Evolutionary conservation across 2,797 vertebrate species (phyloP), one percentile per base, ranked within the genome.

Genomic region (Girardinus metallicus): DNA sequence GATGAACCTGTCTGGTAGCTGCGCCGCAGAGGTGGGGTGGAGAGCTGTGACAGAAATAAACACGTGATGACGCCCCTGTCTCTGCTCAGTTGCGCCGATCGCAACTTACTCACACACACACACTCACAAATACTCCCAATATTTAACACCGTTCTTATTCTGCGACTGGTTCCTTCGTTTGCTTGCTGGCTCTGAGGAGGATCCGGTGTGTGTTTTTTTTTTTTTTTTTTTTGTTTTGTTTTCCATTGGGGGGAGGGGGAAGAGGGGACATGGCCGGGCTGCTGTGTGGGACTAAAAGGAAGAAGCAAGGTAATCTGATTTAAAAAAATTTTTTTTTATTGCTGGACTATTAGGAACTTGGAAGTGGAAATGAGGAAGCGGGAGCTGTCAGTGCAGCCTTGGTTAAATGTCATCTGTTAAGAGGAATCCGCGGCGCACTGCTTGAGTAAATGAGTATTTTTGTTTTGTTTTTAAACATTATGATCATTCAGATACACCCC

Each of bases 231-330:
- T n/a, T n/a, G n/a, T n/a, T n/a, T n/a, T n/a, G n/a, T n/a, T n/a
- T n/a, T n/a, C n/a, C n/a, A n/a, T n/a, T 49, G 47, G 44, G 13
- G 44, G 43, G 2, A 10, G 46, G 46, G 49, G 7, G 21, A 16
- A 26, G 8, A 53, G 8, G 75, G 80, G 39, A 91, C 83, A 98
- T 98, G 97, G 96, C 97, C 0, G 96, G 96, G 0, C 94, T 98
- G 6, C 94, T 98, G 74, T 98, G 97, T 80, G 96, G 97, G 87
- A 95, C 96, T 76, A 97, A 96, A 88, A 96, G 89, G 89, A 97
- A 92, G 90, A 97, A 96, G 86, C 96, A 96, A 97, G 96, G 95
- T 95, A 95, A 87, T 62, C 5, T 70, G 47, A n/a, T 78, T 80
- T 23, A 3, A 0, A 11, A 43, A 12, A 43, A 2, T 23, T 21